phyloP scores from a whole-genome alignment of 2,888 invertebrate species.

The Oxycera nigricornis region DNA sequence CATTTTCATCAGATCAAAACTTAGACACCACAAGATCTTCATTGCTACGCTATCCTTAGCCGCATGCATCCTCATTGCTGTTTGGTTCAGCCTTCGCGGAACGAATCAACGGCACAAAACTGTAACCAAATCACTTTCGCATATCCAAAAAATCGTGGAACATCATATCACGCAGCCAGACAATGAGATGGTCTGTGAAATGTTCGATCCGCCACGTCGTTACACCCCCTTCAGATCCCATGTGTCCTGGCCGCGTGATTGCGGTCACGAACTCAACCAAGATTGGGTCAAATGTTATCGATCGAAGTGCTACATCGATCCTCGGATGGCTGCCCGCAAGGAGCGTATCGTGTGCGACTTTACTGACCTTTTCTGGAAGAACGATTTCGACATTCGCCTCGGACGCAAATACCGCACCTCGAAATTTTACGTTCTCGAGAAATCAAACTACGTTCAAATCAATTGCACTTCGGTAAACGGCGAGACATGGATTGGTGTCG shows the following conservation, averaged over 20 bases:
- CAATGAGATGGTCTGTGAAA: neutral
- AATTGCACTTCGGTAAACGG: neutral
- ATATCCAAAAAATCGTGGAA: no score
- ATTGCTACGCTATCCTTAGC: no score
- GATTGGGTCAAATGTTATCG: neutral
- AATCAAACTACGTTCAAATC: neutral
- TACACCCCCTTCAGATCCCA: neutral
- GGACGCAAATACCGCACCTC: neutral
- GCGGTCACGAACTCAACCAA: neutral
- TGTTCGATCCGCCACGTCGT: neutral
- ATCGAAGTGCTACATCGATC: neutral
- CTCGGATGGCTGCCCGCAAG: neutral
- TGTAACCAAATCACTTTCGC: no score
- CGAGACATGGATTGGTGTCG: neutral
- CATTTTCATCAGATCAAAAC: no score
- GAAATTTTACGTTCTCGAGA: neutral
- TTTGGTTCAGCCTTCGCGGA: no score
- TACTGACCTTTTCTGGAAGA: neutral
- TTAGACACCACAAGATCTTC: no score
- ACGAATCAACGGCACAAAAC: no score
- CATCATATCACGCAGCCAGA: no score
- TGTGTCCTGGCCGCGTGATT: neutral
- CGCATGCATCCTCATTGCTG: no score
- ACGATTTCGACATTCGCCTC: neutral
- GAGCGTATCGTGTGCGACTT: neutral